Conservation (phyloP, 2,113 vertebrate genomes). For the Rana temporaria region DNA sequence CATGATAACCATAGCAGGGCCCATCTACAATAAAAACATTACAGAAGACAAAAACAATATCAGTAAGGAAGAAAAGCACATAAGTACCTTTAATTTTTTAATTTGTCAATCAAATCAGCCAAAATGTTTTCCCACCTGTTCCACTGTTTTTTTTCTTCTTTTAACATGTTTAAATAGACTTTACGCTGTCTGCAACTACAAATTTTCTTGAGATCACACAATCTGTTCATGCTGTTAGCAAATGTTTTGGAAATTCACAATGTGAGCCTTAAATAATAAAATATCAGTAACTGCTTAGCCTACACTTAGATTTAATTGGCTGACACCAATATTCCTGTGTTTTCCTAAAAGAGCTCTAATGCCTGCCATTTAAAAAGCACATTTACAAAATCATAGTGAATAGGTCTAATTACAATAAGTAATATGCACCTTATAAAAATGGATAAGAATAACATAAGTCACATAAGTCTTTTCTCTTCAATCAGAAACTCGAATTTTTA, state of each 20-base stretch:
- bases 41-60: no score
- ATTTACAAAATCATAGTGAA: background rate
- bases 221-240: background rate
- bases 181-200: background rate
- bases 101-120: no score
- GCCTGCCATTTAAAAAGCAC: conserved; percentile 13
- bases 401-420: background rate
- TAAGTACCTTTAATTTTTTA: no score
- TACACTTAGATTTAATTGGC: conserved; percentile 6
- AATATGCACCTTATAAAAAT: background rate
- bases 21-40: no score
- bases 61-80: no score
- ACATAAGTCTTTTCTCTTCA: background rate
- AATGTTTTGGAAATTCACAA: conserved; percentile 11
- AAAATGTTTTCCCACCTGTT: background rate
- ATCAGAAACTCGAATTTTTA: background rate
- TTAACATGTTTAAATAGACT: background rate
- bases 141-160: background rate
- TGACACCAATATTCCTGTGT: background rate
- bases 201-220: conserved; percentile 9
- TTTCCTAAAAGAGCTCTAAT: conserved; percentile 13
- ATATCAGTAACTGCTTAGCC: background rate
- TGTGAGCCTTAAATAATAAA: conserved; percentile 29
- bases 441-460: background rate
- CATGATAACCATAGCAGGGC: no score